Evolutionary conservation across 2,797 vertebrate genomes (phyloP), one percentile per base, ranked within the genome.

Genomic region (Octomys mimax): DNA sequence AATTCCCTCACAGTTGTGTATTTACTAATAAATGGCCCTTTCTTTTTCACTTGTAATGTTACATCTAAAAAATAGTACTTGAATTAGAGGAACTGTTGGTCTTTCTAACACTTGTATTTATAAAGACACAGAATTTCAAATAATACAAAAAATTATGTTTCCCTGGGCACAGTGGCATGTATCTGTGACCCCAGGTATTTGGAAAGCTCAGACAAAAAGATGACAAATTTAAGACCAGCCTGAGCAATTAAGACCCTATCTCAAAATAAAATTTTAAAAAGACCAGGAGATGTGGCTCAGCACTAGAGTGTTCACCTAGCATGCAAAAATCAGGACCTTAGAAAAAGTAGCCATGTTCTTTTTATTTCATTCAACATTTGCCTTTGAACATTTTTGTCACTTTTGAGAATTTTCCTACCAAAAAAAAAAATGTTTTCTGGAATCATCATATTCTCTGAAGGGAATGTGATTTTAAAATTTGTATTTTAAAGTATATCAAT

Each of bases 21-120:
- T 92, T 61, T 70, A 94, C 19, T 96, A 70, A 92, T 86, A 95
- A 80, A 33, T 13, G 36, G 49, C 14, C 33, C 75, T 83, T 96
- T 96, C 62, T 62, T 89, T 90, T 93, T 68, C 59, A 52, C 39
- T 78, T 88, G 54, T 81, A 94, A 93, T 42, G 21, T 87, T 64
- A 71, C 18, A 81, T 71, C 87, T 94, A 80, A 83, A 94, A 52
- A 90, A 46, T 10, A 57, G 59, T n/a, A 73, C n/a, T 54, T 82
- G 61, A 83, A 28, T 13, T 57, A 70, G 2, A 96, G 12, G 77
- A 18, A 16, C 46, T 46, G 28, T 5, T 89, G 33, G 36, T 82
- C 73, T 96, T 97, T 68, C 84, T 94, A 95, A 91, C 64, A 54
- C 13, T 42, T 78, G 28, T 33, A 68, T 79, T 96, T 95, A 81